Evolutionary conservation across 2,797 vertebrate species (phyloP).

Genomic region (Psittacula echo): DNA sequence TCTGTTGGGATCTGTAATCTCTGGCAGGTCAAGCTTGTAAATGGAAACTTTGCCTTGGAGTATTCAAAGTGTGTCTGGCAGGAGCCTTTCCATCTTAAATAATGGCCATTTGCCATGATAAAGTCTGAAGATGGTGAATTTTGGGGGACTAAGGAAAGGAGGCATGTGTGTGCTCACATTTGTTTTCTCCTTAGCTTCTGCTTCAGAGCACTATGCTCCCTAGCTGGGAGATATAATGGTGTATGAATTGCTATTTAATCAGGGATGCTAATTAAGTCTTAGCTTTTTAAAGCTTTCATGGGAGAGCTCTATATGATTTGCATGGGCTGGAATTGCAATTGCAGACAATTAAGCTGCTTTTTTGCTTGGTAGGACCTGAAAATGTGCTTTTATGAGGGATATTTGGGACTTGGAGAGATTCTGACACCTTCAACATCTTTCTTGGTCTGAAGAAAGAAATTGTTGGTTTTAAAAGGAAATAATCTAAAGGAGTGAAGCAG

Average conservation of each 20-base stretch:
- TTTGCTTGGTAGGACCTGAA: neutral
- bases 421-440: neutral
- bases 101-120: neutral
- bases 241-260: conserved; percentile 72
- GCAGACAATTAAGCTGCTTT: conserved; percentile 33
- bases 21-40: neutral
- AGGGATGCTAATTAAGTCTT: conserved; percentile 68
- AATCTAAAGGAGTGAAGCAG: neutral
- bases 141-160: neutral
- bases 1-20: neutral
- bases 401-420: neutral
- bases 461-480: neutral
- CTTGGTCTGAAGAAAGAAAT: neutral
- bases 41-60: neutral
- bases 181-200: neutral
- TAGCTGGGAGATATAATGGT: conserved; percentile 37
- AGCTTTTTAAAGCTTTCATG: conserved; percentile 53
- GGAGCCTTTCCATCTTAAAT: neutral
- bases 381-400: neutral
- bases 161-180: fast-evolving
- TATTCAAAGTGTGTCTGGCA: neutral
- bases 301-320: conserved; percentile 57
- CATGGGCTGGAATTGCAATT: conserved; percentile 36
- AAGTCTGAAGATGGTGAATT: neutral
- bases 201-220: neutral